A percentile compares a stretch with the other conserved stretches of the same genome.
These are phyloP conservation scores for Epinotia demarniana DNA, from an alignment of 2,888 invertebrate genomes.

Conservation along the genomic window DNA sequence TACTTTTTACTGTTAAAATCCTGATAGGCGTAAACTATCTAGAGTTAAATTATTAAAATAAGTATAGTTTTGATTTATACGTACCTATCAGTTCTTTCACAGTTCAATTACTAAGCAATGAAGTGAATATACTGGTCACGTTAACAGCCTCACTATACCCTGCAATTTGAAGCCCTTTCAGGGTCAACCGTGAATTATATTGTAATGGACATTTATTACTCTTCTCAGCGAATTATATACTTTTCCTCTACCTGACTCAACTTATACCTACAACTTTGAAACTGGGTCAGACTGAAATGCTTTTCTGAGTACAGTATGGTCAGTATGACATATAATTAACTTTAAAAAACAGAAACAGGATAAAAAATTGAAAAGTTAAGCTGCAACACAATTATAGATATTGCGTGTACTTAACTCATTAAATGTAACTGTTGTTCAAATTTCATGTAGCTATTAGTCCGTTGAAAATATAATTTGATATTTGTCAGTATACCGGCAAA, in stretches of 20 bases:
- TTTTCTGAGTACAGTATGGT: not conserved
- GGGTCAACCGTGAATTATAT: slow-evolving; percentile 12
- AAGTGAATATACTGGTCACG: not conserved
- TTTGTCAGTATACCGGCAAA: too few species aligned
- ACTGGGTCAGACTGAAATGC: not conserved
- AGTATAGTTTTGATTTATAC: not conserved
- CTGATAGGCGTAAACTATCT: too few species aligned
- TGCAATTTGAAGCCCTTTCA: slow-evolving; percentile 9
- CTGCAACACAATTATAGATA: too few species aligned
- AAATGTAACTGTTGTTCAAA: too few species aligned
- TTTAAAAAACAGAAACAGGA: not conserved
- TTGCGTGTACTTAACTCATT: too few species aligned
- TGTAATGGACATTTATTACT: slow-evolving; percentile 13
- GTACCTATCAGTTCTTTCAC: not conserved
- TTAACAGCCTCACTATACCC: not conserved
- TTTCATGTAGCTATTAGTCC: too few species aligned
- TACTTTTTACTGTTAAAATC: too few species aligned
- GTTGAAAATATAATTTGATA: too few species aligned
- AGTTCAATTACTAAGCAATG: slow-evolving; percentile 8
- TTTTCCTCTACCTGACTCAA: not conserved
- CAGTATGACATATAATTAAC: not conserved
- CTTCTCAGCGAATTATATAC: slow-evolving; percentile 2
- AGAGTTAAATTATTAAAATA: too few species aligned
- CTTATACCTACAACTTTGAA: not conserved
- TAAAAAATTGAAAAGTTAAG: not conserved